These are phyloP conservation scores for Solenopsis invicta DNA, from an alignment of 1,140 invertebrate genomes.

Conservation along the genomic window DNA sequence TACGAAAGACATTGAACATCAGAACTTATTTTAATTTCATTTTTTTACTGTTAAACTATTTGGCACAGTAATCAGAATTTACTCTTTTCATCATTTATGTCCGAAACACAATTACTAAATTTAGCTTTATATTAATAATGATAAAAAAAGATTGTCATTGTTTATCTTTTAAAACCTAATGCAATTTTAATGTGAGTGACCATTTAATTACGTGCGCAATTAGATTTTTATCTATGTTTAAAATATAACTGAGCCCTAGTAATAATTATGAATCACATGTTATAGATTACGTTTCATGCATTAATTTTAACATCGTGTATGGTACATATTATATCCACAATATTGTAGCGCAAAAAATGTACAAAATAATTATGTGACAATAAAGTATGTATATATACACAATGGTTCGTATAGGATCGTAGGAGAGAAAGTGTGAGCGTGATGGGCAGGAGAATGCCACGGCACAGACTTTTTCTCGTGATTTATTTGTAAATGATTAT, in stretches of 20 bases:
- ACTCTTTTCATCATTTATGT: background rate
- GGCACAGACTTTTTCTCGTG: conserved; percentile 48
- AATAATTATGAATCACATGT: background rate
- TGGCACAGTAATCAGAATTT: background rate
- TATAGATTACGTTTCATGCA: background rate
- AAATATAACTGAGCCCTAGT: background rate
- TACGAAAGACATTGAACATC: background rate
- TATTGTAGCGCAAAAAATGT: too few relatives aligned
- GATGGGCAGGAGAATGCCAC: background rate
- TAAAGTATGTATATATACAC: conserved; percentile 54
- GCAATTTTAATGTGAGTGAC: background rate
- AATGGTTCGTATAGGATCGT: background rate
- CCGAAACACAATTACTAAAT: background rate
- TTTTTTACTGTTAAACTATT: background rate
- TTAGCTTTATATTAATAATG: background rate
- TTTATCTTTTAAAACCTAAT: background rate
- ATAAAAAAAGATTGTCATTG: background rate
- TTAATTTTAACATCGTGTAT: conserved; percentile 32
- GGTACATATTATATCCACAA: conserved; percentile 38
- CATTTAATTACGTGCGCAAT: background rate
- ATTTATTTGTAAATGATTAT: conserved; percentile 83
- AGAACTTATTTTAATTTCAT: background rate
- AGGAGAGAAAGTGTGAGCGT: background rate
- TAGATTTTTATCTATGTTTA: background rate
- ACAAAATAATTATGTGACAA: background rate